Conservation (phyloP, 2,113 vertebrate species). For the Anarrhichthys ocellatus region DNA sequence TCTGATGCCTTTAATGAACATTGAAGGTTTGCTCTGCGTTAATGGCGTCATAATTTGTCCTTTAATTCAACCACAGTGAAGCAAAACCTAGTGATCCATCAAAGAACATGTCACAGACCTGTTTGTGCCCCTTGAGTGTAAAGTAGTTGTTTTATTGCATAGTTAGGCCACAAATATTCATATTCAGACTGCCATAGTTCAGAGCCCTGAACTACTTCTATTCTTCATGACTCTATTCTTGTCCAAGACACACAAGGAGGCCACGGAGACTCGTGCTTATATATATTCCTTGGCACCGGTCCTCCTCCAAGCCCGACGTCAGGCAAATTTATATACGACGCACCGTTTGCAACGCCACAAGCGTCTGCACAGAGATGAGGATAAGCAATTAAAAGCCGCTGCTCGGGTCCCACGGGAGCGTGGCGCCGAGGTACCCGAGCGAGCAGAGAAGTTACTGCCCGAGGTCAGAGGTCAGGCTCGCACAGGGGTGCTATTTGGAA, state of each 20-base stretch:
- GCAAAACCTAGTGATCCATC: constrained; percentile 36
- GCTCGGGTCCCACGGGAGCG: constrained; percentile 45
- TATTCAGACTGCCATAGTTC: constrained; percentile 33
- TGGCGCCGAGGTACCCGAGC: constrained; percentile 70
- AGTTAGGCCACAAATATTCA: constrained; percentile 25
- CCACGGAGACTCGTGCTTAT: constrained; percentile 27
- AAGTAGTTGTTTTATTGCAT: constrained; percentile 34
- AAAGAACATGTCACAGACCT: constrained; percentile 18
- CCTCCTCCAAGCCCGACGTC: constrained; percentile 48
- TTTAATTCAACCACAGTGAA: constrained; percentile 28
- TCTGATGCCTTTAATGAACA: constrained; percentile 23
- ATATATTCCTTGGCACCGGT: constrained; percentile 61
- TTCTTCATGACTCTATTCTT: constrained; percentile 52
- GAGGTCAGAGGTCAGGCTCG: constrained; percentile 66
- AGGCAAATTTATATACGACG: constrained; percentile 69
- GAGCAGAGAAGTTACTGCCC: constrained; percentile 58
- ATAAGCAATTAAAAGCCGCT: constrained; percentile 69
- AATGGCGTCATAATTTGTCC: constrained; percentile 1
- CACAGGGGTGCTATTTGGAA: constrained; percentile 55
- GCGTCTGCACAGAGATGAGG: constrained; percentile 47
- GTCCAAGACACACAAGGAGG: constrained; percentile 71
- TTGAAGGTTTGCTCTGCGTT: constrained; percentile 13
- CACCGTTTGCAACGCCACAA: constrained; percentile 51
- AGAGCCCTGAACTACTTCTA: constrained; percentile 34
- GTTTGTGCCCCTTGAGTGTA: constrained; percentile 15